Conservation (phyloP, 2,113 vertebrate species). For the Alces alces region DNA sequence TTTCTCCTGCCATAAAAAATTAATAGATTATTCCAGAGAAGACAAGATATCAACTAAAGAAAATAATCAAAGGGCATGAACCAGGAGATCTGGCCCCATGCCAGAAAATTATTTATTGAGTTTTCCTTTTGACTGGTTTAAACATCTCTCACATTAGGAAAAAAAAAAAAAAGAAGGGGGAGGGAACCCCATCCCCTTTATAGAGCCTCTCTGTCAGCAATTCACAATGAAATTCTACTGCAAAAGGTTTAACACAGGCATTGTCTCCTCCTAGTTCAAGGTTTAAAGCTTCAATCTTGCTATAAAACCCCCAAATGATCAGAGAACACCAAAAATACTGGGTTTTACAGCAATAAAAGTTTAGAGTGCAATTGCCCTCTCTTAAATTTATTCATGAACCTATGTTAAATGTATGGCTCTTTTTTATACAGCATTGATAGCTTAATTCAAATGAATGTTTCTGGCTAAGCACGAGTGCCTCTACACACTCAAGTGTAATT, state of each 20-base stretch:
- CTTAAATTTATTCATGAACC: slow-evolving; percentile 88
- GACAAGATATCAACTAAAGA: slow-evolving; percentile 79
- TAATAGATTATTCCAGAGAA: slow-evolving; percentile 81
- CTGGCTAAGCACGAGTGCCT: slow-evolving; percentile 95
- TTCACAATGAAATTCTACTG: slow-evolving; percentile 77
- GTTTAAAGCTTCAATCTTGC: slow-evolving; percentile 82
- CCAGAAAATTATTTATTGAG: slow-evolving; percentile 79
- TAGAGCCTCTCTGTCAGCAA: slow-evolving; percentile 77
- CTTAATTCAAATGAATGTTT: slow-evolving; percentile 90
- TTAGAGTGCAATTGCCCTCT: slow-evolving; percentile 83
- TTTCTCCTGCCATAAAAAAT: slow-evolving; percentile 92
- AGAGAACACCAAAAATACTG: slow-evolving; percentile 82
- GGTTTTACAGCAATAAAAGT: slow-evolving; percentile 85
- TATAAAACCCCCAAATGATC: slow-evolving; percentile 83
- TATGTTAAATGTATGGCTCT: slow-evolving; percentile 82
- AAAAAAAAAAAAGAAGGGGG: not conserved
- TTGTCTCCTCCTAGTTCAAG: slow-evolving; percentile 79
- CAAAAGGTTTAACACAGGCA: slow-evolving; percentile 77
- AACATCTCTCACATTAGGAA: slow-evolving; percentile 66
- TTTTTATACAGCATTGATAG: slow-evolving; percentile 85
- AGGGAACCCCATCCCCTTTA: slow-evolving; percentile 26
- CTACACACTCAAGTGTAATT: slow-evolving; percentile 92
- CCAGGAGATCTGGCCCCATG: slow-evolving; percentile 73
- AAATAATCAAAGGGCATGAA: slow-evolving; percentile 83
- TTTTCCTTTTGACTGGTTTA: slow-evolving; percentile 78